Percentiles rank a stretch among this genome's conserved stretches.
Conservation (phyloP, 2,888 invertebrate genomes). For the Chymomyza caudatula region DNA sequence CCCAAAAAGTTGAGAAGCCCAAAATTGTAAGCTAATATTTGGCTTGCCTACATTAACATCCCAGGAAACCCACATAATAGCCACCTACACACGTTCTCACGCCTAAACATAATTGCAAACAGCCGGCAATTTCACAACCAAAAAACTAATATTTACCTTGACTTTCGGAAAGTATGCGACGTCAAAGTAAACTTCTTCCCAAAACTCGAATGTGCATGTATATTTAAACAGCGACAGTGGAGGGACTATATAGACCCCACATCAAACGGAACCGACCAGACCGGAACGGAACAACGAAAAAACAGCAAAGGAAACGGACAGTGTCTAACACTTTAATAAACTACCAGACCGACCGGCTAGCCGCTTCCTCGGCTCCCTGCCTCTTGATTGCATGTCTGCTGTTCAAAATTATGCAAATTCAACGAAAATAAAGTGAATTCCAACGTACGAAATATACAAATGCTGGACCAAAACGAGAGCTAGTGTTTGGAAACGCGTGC, state of each 20-base stretch:
- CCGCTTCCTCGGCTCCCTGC: neutral
- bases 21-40: conserved; percentile 70
- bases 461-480: conserved; percentile 23
- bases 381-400: conserved; percentile 16
- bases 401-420: conserved; percentile 64
- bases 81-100: conserved; percentile 17
- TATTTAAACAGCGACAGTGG: neutral
- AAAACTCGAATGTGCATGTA: conserved; percentile 34
- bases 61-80: conserved; percentile 1
- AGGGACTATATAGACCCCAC: conserved; percentile 22
- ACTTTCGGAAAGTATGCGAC: conserved; percentile 60
- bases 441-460: conserved; percentile 54
- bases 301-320: conserved; percentile 22
- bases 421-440: conserved; percentile 64
- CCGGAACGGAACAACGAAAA: conserved; percentile 16
- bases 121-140: conserved; percentile 58
- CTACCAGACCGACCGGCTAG: conserved; percentile 34
- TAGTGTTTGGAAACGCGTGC: neutral
- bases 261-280: conserved; percentile 52
- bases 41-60: conserved; percentile 56
- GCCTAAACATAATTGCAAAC: conserved; percentile 34
- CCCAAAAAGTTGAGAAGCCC: conserved; percentile 52
- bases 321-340: conserved; percentile 70
- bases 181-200: conserved; percentile 63
- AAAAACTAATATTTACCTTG: conserved; percentile 71